Percentiles rank a stretch among this genome's conserved stretches.
phyloP scores from a whole-genome alignment of 1,140 invertebrate species.

The Lepidurus packardi region DNA sequence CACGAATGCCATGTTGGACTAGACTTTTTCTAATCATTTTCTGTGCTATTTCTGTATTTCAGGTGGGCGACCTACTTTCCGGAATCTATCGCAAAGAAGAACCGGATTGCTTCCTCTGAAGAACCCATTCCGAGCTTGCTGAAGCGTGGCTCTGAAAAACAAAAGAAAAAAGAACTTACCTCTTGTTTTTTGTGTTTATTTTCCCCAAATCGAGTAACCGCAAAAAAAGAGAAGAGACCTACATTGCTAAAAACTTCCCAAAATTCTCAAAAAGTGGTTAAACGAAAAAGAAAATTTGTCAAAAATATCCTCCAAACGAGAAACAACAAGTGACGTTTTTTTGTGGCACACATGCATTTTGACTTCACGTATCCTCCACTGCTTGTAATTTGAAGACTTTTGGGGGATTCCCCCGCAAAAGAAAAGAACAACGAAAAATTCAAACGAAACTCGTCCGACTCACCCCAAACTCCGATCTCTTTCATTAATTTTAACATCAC shows the following conservation, averaged over 20 bases:
- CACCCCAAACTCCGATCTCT: background rate
- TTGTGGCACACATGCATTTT: conserved; percentile 4
- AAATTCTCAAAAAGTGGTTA: background rate
- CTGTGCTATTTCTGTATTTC: background rate
- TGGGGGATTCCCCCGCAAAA: too few species aligned
- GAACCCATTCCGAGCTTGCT: background rate
- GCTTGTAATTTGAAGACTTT: background rate
- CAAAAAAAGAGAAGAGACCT: too few species aligned
- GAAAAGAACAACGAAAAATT: background rate
- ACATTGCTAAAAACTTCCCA: too few species aligned
- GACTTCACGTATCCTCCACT: background rate
- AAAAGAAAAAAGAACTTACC: too few species aligned
- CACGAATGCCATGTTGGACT: background rate
- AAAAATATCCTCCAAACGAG: background rate
- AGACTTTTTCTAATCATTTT: background rate
- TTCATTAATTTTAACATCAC: background rate
- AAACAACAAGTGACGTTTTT: background rate
- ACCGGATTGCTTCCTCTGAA: background rate
- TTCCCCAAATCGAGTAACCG: background rate
- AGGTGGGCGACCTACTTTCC: background rate
- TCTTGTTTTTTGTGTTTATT: background rate
- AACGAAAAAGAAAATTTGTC: background rate
- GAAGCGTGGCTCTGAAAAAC: background rate
- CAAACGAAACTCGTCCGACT: background rate
- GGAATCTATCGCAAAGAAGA: background rate